A percentile compares a stretch with the other conserved stretches of the same genome.
Evolutionary conservation across 2,113 vertebrate genomes (phyloP).

Genomic region (Cathartes aura): DNA sequence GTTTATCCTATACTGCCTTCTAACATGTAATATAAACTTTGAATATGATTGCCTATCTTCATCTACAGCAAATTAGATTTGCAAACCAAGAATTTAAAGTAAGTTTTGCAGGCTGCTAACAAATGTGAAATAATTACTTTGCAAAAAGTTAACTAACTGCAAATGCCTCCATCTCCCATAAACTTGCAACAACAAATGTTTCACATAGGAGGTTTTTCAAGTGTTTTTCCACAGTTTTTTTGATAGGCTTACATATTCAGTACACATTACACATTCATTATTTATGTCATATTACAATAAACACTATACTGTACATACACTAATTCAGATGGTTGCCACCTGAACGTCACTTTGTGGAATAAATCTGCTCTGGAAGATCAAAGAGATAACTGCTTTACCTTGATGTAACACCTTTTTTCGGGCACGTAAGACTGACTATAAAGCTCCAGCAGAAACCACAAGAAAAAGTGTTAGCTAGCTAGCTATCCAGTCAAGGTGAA

Average conservation of each 20-base stretch:
- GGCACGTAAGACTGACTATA: not conserved
- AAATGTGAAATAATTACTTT: conserved; percentile 11
- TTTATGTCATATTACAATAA: not conserved
- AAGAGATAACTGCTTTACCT: not conserved
- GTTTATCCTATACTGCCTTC: not conserved
- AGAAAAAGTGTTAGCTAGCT: not conserved
- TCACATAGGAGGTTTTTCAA: not conserved
- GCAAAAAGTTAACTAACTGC: not conserved
- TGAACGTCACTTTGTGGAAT: not conserved
- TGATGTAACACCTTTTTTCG: not conserved
- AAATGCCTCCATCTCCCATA: not conserved
- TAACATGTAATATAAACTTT: not conserved
- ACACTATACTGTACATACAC: not conserved
- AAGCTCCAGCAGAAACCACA: not conserved
- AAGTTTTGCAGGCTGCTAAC: not conserved
- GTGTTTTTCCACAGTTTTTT: not conserved
- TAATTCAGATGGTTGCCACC: not conserved
- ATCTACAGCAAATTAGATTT: not conserved
- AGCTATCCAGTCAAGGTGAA: not conserved
- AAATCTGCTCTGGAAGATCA: not conserved
- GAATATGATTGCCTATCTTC: not conserved
- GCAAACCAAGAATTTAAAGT: not conserved
- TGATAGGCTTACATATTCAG: not conserved
- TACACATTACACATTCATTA: not conserved
- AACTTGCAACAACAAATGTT: not conserved